Conservation (phyloP, 2,113 vertebrate genomes). For the Eptesicus fuscus region DNA sequence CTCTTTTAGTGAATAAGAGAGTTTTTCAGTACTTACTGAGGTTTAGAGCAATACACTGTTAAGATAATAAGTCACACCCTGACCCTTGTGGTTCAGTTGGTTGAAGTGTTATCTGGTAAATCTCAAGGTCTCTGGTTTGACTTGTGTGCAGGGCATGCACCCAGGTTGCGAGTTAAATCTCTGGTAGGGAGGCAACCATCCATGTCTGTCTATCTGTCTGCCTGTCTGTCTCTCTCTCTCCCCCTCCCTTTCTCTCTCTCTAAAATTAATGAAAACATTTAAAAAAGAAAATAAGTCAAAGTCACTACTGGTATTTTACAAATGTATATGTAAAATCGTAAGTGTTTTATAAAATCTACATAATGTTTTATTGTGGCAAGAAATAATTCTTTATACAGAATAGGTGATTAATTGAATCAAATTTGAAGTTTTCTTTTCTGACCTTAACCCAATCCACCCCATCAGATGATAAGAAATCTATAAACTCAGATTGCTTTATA, state of each 20-base stretch:
- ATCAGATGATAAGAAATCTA: background rate
- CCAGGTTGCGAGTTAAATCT: background rate
- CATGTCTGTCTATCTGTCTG: background rate
- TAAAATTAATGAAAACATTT: background rate
- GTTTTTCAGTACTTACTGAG: constrained; percentile 17
- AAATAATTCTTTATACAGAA: background rate
- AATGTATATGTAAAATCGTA: background rate
- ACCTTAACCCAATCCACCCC: background rate
- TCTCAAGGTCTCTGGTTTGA: background rate
- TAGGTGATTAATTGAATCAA: background rate
- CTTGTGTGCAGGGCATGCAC: background rate
- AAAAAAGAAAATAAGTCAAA: background rate
- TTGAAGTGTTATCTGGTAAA: background rate
- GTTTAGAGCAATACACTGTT: background rate
- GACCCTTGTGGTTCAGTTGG: background rate
- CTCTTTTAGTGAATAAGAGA: background rate
- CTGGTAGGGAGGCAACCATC: background rate
- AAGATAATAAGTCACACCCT: background rate
- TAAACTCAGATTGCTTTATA: background rate
- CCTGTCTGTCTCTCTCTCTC: background rate
- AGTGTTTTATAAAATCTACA: background rate
- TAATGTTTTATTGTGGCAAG: background rate
- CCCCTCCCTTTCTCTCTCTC: background rate
- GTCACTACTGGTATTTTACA: background rate
- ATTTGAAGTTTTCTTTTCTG: background rate